Percentiles rank a stretch among this genome's conserved stretches.
Conservation (phyloP, 2,888 invertebrate species). For the Microplitis manilae region DNA sequence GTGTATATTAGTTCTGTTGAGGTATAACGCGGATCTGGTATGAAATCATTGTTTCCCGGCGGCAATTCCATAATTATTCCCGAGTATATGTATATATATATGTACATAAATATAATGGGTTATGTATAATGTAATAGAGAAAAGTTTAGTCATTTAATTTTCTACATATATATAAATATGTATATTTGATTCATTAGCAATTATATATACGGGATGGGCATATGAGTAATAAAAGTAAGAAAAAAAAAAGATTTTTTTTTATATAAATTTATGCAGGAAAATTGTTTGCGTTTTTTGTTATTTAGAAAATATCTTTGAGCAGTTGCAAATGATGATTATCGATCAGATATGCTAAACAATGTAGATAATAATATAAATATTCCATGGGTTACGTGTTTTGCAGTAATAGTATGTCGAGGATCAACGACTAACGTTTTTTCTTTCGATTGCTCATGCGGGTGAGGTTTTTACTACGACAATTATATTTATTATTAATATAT, state of each 20-base stretch:
- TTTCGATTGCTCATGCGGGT: conserved; percentile 15
- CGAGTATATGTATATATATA: not conserved
- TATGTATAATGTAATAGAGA: not conserved
- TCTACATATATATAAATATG: not conserved
- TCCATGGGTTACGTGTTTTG: conserved; percentile 33
- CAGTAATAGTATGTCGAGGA: conserved; percentile 30
- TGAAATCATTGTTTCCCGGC: conserved; percentile 48
- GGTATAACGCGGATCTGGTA: conserved; percentile 27
- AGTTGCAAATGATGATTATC: conserved; percentile 39
- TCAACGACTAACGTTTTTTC: conserved; percentile 12
- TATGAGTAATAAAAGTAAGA: conserved; percentile 10
- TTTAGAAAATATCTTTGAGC: conserved; percentile 34
- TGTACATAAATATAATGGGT: not conserved
- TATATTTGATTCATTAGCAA: conserved; percentile 41
- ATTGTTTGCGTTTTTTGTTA: conserved; percentile 24
- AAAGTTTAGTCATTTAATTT: conserved; percentile 1
- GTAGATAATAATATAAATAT: conserved; percentile 49
- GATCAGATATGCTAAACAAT: conserved; percentile 49
- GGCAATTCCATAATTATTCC: conserved; percentile 43
- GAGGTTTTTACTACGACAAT: not conserved
- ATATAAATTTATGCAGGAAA: conserved; percentile 28
- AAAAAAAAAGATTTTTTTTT: not conserved
- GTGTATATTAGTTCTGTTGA: not conserved
- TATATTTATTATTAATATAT: not conserved
- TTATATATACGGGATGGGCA: conserved; percentile 28